phyloP scores from a whole-genome alignment of 2,888 invertebrate species.

The Gymnocheta viridis region DNA sequence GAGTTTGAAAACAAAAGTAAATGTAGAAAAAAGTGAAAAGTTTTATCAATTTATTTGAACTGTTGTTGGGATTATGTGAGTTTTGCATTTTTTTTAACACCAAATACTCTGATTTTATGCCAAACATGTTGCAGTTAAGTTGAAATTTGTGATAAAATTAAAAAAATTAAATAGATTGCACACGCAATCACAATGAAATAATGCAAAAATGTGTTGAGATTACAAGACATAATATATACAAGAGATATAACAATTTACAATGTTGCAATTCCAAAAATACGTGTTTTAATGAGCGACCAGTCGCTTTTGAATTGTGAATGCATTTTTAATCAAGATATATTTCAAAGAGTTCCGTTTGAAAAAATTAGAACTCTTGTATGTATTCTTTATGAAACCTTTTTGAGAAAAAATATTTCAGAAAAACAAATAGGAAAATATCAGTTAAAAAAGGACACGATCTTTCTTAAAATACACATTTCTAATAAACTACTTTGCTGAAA shows the following conservation, averaged over 20 bases:
- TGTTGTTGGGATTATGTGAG: neutral
- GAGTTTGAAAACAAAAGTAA: conserved; percentile 4
- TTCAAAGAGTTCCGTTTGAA: no score
- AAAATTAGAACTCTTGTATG: no score
- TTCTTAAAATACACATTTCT: no score
- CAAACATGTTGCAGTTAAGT: conserved; percentile 27
- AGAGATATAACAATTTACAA: no score
- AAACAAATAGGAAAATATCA: no score
- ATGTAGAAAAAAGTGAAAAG: conserved; percentile 8
- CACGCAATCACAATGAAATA: neutral
- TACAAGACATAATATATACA: neutral
- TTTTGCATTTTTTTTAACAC: neutral
- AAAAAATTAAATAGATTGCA: neutral
- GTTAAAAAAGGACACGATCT: no score
- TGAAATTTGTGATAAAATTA: neutral
- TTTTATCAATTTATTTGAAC: neutral
- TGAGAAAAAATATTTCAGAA: no score
- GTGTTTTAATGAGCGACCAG: neutral
- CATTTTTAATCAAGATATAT: no score
- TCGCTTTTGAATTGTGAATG: neutral
- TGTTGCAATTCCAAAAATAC: neutral
- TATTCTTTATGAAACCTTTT: no score
- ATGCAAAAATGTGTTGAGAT: neutral
- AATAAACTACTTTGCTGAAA: no score
- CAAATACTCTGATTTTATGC: conserved; percentile 42